phyloP scores from a whole-genome alignment of 2,888 invertebrate genomes.

The Tuta absoluta region DNA sequence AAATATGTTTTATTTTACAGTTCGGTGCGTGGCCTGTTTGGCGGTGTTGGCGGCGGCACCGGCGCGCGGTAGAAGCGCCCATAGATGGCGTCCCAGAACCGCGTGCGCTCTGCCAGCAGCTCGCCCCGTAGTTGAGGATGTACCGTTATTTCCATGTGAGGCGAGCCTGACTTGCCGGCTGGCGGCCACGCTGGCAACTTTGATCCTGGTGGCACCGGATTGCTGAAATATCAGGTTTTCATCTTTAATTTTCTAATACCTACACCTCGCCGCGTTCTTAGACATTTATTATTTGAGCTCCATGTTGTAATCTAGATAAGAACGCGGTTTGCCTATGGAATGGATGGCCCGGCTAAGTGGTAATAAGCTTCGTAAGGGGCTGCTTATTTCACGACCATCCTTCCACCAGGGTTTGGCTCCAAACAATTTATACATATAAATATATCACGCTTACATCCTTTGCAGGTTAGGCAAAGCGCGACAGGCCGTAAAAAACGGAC shows the following conservation, averaged over 20 bases:
- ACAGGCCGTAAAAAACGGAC: too few species aligned
- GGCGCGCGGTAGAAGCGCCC: constrained; percentile 24
- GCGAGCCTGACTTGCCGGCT: constrained; percentile 26
- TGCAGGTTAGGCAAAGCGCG: too few species aligned
- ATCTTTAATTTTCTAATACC: not conserved
- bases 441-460: too few species aligned
- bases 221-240: constrained; percentile 12
- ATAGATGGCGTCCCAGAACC: constrained; percentile 39
- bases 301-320: too few species aligned
- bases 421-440: too few species aligned
- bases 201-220: constrained; percentile 29
- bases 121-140: constrained; percentile 24
- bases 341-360: too few species aligned
- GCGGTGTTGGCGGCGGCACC: constrained; percentile 14
- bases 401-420: too few species aligned
- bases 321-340: too few species aligned
- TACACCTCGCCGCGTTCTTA: too few species aligned
- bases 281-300: too few species aligned
- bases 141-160: constrained; percentile 35
- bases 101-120: constrained; percentile 29
- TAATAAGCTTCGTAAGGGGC: too few species aligned
- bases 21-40: constrained; percentile 20
- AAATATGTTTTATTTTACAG: constrained; percentile 4
- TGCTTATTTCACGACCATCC: too few species aligned
- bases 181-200: constrained; percentile 34